Evolutionary conservation across 2,888 invertebrate species (phyloP).

Genomic region (Nomada flava): DNA sequence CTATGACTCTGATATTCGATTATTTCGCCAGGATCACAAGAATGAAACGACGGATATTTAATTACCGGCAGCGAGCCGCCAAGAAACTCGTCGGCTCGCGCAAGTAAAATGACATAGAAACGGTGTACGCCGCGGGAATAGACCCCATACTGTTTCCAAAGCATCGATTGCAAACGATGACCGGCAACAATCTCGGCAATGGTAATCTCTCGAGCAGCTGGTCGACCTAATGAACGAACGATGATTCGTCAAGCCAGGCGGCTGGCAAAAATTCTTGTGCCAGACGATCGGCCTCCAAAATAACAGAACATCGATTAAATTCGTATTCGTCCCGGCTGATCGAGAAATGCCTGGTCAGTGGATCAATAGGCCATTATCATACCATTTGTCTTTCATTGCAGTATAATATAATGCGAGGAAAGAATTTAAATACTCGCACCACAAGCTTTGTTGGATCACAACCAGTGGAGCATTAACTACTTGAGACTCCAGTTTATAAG

Average conservation of each 20-base stretch:
- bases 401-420: too few species aligned
- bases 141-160: constrained; percentile 67
- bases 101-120: constrained; percentile 51
- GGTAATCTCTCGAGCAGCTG: constrained; percentile 70
- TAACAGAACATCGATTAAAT: constrained; percentile 43
- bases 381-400: neutral
- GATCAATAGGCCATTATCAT: constrained; percentile 3
- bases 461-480: too few species aligned
- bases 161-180: constrained; percentile 74
- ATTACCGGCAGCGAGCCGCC: constrained; percentile 50
- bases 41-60: constrained; percentile 57
- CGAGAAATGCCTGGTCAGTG: constrained; percentile 16
- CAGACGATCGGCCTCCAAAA: constrained; percentile 47
- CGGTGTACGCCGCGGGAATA: constrained; percentile 38
- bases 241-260: constrained; percentile 65
- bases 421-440: too few species aligned
- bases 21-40: constrained; percentile 35
- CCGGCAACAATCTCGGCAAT: constrained; percentile 72
- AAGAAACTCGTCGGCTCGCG: constrained; percentile 41
- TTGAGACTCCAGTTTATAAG: too few species aligned
- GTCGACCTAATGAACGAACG: constrained; percentile 70
- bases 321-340: constrained; percentile 21
- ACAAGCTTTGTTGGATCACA: too few species aligned
- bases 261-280: constrained; percentile 50
- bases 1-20: constrained; percentile 34